Evolutionary conservation across 2,797 vertebrate species (phyloP).

Genomic region (Cryptoblepharus egeriae): DNA sequence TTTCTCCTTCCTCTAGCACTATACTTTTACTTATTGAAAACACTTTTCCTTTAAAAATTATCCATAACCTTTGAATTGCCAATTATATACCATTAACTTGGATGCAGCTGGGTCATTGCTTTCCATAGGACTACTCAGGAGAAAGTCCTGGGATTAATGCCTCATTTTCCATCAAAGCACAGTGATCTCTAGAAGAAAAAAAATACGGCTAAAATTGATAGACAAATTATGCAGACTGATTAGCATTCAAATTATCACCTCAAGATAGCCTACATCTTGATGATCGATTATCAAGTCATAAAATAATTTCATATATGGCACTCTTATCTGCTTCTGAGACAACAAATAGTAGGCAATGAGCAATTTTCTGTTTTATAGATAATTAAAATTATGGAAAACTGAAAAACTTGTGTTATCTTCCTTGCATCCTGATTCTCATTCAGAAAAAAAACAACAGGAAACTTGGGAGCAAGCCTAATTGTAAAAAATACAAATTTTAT

Average conservation of each 20-base stretch:
- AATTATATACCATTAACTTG: not conserved
- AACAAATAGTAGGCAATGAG: slow-evolving; percentile 21
- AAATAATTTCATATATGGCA: slow-evolving; percentile 23
- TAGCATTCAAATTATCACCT: slow-evolving; percentile 20
- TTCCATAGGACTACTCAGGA: not conserved
- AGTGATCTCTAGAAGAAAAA: slow-evolving; percentile 19
- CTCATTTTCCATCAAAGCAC: slow-evolving; percentile 19
- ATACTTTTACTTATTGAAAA: slow-evolving; percentile 19
- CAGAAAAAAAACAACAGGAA: not conserved
- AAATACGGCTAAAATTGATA: slow-evolving; percentile 16
- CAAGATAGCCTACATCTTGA: slow-evolving; percentile 8
- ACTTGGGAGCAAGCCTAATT: slow-evolving; percentile 30
- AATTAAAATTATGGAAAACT: slow-evolving; percentile 26
- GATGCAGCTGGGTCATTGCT: not conserved
- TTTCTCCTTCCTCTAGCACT: not conserved
- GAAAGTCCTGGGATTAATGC: not conserved
- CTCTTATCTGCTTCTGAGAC: not conserved
- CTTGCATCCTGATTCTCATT: slow-evolving; percentile 30
- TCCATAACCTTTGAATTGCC: not conserved
- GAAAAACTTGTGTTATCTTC: slow-evolving; percentile 34
- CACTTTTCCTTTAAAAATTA: not conserved
- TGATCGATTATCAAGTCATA: slow-evolving; percentile 21
- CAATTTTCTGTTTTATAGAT: not conserved
- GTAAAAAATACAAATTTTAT: slow-evolving; percentile 33
- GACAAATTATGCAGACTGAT: fast-evolving